Conservation (phyloP, 2,113 vertebrate species). For the Columba janthina region DNA sequence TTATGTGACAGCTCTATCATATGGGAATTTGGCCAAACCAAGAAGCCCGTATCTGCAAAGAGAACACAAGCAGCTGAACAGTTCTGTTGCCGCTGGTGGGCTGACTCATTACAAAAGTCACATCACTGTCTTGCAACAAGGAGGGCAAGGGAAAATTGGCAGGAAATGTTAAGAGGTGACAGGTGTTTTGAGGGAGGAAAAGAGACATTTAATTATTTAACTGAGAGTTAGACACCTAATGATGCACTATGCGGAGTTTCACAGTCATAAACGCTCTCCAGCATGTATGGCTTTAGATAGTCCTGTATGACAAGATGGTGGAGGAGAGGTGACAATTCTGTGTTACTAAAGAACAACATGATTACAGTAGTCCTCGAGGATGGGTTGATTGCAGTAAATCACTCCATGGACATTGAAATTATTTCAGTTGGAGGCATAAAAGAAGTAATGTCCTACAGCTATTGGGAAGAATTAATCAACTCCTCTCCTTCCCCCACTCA, state of each 20-base stretch:
- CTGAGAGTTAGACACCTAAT: background rate
- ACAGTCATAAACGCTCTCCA: background rate
- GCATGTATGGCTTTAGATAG: background rate
- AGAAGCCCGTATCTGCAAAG: background rate
- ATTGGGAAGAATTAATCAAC: background rate
- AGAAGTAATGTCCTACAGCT: background rate
- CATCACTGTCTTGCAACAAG: background rate
- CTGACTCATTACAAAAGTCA: background rate
- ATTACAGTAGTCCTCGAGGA: background rate
- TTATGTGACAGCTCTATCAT: background rate
- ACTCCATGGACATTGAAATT: background rate
- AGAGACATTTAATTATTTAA: background rate
- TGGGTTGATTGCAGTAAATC: background rate
- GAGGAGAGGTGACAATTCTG: background rate
- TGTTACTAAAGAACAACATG: background rate
- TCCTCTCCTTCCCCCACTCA: background rate
- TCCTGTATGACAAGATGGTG: background rate
- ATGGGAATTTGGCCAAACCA: background rate
- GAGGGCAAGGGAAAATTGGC: background rate
- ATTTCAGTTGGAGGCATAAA: background rate
- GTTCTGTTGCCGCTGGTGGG: background rate
- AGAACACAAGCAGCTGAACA: fast-evolving
- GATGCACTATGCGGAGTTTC: background rate
- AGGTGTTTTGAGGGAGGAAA: background rate
- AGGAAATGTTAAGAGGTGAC: background rate